phyloP scores from a whole-genome alignment of 2,113 vertebrate species.

The Gymnogyps californianus region DNA sequence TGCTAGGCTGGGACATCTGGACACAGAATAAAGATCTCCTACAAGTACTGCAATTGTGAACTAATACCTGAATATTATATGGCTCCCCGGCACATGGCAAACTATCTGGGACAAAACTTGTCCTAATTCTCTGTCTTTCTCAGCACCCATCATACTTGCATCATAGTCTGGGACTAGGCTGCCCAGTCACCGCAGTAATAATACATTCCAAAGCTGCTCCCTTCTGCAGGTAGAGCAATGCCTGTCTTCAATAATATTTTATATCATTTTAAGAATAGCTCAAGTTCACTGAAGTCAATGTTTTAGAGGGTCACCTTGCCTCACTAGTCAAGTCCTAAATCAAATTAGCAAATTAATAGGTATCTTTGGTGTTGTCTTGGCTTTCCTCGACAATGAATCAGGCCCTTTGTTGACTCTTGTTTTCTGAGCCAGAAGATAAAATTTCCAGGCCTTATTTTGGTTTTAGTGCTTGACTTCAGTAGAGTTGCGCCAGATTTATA shows the following conservation, averaged over 20 bases:
- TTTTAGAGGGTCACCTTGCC: background rate
- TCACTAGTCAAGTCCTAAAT: background rate
- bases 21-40: background rate
- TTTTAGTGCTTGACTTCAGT: background rate
- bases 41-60: background rate
- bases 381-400: background rate
- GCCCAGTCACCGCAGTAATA: background rate
- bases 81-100: background rate
- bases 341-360: background rate
- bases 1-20: background rate
- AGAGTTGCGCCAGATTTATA: background rate
- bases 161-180: background rate
- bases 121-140: background rate
- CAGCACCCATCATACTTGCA: background rate
- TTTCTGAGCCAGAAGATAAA: background rate
- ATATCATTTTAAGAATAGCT: background rate
- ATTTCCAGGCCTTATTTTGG: background rate
- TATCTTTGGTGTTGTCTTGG: background rate
- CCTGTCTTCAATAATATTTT: background rate
- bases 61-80: background rate
- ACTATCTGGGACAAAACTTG: background rate
- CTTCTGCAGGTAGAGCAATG: background rate
- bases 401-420: background rate
- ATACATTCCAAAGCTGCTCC: background rate
- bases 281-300: background rate